These are phyloP conservation scores for Rhinogobio ventralis DNA, from an alignment of 2,797 vertebrate species.

Conservation along the genomic window DNA sequence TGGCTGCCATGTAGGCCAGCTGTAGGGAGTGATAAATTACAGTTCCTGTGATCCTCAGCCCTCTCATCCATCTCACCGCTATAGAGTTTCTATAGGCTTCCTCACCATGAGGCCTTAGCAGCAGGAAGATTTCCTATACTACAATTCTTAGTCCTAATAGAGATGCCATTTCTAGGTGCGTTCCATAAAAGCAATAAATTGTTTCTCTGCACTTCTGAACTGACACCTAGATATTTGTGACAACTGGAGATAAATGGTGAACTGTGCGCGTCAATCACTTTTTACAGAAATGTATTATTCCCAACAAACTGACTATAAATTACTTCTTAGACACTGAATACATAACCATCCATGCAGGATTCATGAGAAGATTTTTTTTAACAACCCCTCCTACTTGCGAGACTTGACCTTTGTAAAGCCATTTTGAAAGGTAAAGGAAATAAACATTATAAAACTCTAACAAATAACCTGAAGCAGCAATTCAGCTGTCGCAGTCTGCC, in stretches of 20 bases:
- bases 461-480: background rate
- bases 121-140: conserved; percentile 15
- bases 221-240: conserved; percentile 31
- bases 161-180: background rate
- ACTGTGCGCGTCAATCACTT: conserved; percentile 27
- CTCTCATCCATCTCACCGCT: conserved; percentile 50
- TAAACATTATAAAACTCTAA: background rate
- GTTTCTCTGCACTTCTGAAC: background rate
- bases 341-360: background rate
- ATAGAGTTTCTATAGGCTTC: conserved; percentile 29
- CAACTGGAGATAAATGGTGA: conserved; percentile 21
- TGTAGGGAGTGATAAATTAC: conserved; percentile 55
- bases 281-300: conserved; percentile 4
- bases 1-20: conserved; percentile 51
- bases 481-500: conserved; percentile 8
- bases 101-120: background rate
- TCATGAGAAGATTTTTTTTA: conserved; percentile 21
- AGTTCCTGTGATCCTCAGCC: conserved; percentile 49
- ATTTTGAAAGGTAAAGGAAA: conserved; percentile 26
- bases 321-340: background rate
- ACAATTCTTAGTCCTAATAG: conserved; percentile 12
- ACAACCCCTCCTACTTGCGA: background rate
- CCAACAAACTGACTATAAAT: conserved; percentile 25
- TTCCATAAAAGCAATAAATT: conserved; percentile 31
- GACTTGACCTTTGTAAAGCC: conserved; percentile 31